phyloP scores from a whole-genome alignment of 2,888 invertebrate genomes.

The Drosophila gaucha region DNA sequence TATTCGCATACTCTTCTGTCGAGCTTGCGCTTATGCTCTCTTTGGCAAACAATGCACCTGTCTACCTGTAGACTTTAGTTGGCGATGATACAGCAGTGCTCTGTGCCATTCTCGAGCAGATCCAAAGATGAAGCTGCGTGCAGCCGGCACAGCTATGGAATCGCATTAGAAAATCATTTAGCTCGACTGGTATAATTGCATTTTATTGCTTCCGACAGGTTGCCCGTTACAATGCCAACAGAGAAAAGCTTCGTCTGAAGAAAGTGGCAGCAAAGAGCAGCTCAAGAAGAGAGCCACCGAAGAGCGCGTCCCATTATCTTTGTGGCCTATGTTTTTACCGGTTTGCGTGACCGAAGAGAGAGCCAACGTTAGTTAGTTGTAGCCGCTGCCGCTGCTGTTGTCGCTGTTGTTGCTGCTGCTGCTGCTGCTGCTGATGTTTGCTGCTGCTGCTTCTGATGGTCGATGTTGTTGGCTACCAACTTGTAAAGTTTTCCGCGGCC shows the following conservation, averaged over 20 bases:
- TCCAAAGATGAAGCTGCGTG: conserved; percentile 27
- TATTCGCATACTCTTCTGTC: conserved; percentile 7
- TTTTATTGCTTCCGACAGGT: conserved; percentile 72
- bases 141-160: conserved; percentile 13
- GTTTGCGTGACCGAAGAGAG: conserved; percentile 57
- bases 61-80: conserved; percentile 42
- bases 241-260: conserved; percentile 60
- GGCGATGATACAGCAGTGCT: conserved; percentile 47
- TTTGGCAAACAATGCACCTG: conserved; percentile 61
- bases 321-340: conserved; percentile 64
- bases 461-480: conserved; percentile 51
- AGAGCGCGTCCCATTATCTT: conserved; percentile 56
- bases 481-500: conserved; percentile 79
- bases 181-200: conserved; percentile 60
- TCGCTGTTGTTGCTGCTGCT: conserved; percentile 13
- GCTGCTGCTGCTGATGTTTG: not conserved
- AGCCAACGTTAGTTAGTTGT: conserved; percentile 58
- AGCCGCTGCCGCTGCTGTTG: conserved; percentile 13
- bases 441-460: conserved; percentile 22
- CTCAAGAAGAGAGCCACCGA: conserved; percentile 45
- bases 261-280: conserved; percentile 63
- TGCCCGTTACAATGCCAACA: conserved; percentile 51
- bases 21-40: conserved; percentile 37
- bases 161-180: conserved; percentile 70
- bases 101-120: conserved; percentile 32